phyloP scores from a whole-genome alignment of 2,888 invertebrate genomes.

The Andrena bucephala region DNA sequence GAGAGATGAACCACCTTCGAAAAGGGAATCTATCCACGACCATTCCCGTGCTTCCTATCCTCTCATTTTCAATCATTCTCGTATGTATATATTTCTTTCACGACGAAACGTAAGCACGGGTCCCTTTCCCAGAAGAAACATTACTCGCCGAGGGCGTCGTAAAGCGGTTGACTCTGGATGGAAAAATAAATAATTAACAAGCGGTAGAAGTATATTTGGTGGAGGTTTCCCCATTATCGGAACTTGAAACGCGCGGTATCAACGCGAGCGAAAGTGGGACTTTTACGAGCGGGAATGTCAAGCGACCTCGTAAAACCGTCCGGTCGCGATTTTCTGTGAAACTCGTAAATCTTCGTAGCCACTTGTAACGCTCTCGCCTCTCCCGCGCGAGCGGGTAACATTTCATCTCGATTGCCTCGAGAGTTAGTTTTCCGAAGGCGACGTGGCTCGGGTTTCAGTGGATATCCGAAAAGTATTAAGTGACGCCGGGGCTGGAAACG shows the following conservation, averaged over 20 bases:
- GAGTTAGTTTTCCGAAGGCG: background rate
- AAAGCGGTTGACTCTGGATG: constrained; percentile 4
- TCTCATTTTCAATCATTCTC: background rate
- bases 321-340: constrained; percentile 71
- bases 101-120: background rate
- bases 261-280: constrained; percentile 37
- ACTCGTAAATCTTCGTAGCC: constrained; percentile 75
- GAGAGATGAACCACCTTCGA: too few species aligned
- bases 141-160: constrained; percentile 21
- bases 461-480: too few species aligned
- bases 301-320: constrained; percentile 72
- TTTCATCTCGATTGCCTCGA: constrained; percentile 7
- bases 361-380: constrained; percentile 42
- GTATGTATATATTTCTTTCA: background rate
- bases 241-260: constrained; percentile 32
- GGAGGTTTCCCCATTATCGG: constrained; percentile 61
- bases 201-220: constrained; percentile 42
- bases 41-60: background rate
- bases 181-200: constrained; percentile 39
- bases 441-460: background rate
- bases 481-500: background rate
- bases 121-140: background rate
- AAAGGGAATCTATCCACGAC: too few species aligned
- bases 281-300: constrained; percentile 69
- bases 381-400: background rate